phyloP scores from a whole-genome alignment of 2,113 vertebrate genomes.

The Taxidea taxus region DNA sequence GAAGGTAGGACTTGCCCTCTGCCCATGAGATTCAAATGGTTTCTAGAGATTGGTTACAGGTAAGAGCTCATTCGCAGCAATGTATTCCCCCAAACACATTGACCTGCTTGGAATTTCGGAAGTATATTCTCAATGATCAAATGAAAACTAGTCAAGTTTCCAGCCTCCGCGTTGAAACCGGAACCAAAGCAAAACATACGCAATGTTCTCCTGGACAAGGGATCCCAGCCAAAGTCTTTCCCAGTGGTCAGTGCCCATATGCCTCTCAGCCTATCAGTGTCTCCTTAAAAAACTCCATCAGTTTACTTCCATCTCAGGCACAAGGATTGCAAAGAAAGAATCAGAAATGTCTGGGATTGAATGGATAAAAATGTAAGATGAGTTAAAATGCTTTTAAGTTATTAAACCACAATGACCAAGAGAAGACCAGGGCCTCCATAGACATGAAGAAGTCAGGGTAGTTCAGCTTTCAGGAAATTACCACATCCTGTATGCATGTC shows the following conservation, averaged over 20 bases:
- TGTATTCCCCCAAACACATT: neutral
- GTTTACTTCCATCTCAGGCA: neutral
- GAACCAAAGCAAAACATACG: neutral
- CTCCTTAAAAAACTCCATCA: neutral
- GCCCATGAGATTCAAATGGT: neutral
- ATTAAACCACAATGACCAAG: neutral
- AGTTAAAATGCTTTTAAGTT: neutral
- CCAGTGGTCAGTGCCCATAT: neutral
- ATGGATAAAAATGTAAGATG: neutral
- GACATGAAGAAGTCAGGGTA: neutral
- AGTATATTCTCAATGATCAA: neutral
- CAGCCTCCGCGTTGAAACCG: neutral
- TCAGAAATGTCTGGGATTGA: neutral
- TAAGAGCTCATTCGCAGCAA: neutral
- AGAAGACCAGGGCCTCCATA: accelerated
- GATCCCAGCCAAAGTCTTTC: neutral
- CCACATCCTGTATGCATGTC: accelerated
- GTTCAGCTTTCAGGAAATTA: too few species aligned
- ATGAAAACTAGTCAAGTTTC: neutral
- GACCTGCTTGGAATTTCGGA: neutral
- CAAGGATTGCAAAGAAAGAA: neutral
- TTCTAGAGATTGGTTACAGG: neutral
- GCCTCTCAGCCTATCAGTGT: neutral
- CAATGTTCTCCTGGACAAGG: neutral
- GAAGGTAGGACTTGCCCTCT: neutral